Evolutionary conservation across 2,113 vertebrate species (phyloP), one percentile per base, ranked within the genome.

Genomic region (Dicentrarchus labrax): DNA sequence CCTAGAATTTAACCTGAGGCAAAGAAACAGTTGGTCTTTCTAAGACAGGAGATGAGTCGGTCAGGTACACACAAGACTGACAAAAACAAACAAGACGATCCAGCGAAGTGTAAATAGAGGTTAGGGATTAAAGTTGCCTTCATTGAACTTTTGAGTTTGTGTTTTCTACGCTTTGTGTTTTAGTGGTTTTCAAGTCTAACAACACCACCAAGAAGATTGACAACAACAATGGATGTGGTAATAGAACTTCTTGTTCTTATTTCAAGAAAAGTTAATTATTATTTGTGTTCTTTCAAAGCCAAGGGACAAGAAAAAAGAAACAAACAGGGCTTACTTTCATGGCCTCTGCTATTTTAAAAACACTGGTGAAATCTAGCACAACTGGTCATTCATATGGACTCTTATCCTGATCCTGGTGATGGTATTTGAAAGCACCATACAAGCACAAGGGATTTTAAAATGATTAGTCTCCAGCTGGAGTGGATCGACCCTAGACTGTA

Each of bases 91-190:
- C 4, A 0, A 75, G 21, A 65, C 68, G 69, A 70, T 77, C 24
- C 51, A 54, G 30, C 39, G 43, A 60, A 51, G 80, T 68, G 43
- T 24, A 56, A 68, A 64, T 65, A 36, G 62, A 83, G 47, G 12
- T 77, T 36, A 11, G 8, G 4, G 0, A 19, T 59, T 19, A 41
- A 75, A 61, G 69, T 36, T 17, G 17, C 5, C 15, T n/a, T 56
- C 48, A 48, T 17, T 43, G 19, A 16, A 16, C 17, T 7, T 8
- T 7, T 54, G 6, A 38, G 16, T 50, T 57, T 43, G 5, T 24
- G 30, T 47, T 41, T 53, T 22, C 38, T 21, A 21, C 70, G 2
- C 11, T 73, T 53, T 38, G 43, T 65, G 19, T 70, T 61, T 3
- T 5, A 19, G 19, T 4, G 19, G 41, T 60, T 71, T 41, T 56